These are phyloP conservation scores for Disparrhopalites patrizii DNA, from an alignment of 2,888 invertebrate species.

Conservation along the genomic window DNA sequence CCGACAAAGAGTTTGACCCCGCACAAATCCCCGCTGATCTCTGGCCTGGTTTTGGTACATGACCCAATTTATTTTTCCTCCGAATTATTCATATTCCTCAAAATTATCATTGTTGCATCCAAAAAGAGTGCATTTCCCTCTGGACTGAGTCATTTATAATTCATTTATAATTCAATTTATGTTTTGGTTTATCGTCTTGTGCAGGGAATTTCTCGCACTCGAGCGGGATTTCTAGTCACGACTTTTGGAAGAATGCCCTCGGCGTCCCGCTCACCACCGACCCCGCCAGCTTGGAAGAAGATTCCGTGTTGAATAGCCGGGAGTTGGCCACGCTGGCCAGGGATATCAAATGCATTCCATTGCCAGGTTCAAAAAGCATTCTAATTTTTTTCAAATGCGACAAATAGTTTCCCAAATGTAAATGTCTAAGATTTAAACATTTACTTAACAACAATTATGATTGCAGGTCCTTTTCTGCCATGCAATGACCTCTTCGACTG, in stretches of 20 bases:
- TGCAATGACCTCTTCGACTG: conserved; percentile 95
- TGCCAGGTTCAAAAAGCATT: conserved; percentile 61
- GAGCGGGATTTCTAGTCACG: conserved; percentile 28
- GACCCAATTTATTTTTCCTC: neutral
- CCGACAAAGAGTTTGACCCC: conserved; percentile 49
- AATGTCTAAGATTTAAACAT: too few species aligned
- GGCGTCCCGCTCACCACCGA: conserved; percentile 34
- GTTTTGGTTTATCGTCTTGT: conserved; percentile 5
- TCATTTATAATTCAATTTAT: too few species aligned
- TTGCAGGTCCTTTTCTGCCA: conserved; percentile 84
- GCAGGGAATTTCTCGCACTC: conserved; percentile 39
- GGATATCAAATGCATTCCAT: conserved; percentile 70
- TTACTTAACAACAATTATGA: too few species aligned
- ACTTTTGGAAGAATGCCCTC: conserved; percentile 40
- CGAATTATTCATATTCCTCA: too few species aligned
- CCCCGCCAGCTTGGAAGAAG: conserved; percentile 13
- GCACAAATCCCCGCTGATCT: conserved; percentile 50
- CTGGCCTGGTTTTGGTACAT: conserved; percentile 78
- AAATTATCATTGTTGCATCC: too few species aligned
- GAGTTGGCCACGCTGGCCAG: conserved; percentile 35
- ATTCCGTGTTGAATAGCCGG: conserved; percentile 6
- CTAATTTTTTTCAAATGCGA: too few species aligned
- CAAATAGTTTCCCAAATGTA: too few species aligned
- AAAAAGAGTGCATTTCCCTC: too few species aligned
- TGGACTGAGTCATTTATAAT: too few species aligned